Evolutionary conservation across 2,113 vertebrate genomes (phyloP).

Genomic region (Nycticryphes semicollaris): DNA sequence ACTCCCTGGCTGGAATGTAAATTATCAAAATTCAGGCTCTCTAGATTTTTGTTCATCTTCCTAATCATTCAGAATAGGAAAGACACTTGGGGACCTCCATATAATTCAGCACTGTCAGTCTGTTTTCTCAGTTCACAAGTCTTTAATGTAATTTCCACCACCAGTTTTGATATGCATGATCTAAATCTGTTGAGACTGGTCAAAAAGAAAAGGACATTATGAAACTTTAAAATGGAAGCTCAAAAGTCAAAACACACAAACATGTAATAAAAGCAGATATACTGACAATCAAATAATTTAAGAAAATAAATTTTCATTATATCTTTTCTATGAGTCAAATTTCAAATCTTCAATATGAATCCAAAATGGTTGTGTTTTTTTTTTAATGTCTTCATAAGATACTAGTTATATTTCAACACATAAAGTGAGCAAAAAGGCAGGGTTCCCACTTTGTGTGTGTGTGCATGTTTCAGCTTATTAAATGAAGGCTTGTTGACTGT

Average conservation of each 20-base stretch:
- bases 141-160: neutral
- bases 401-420: neutral
- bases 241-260: neutral
- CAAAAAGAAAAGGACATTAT: neutral
- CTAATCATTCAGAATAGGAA: neutral
- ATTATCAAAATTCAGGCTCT: neutral
- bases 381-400: neutral
- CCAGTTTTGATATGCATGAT: neutral
- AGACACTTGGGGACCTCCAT: neutral
- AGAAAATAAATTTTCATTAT: neutral
- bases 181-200: neutral
- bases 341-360: neutral
- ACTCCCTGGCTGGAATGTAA: neutral
- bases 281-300: neutral
- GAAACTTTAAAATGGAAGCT: neutral
- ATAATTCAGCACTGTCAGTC: neutral
- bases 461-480: neutral
- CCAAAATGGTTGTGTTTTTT: neutral
- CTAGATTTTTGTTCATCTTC: neutral
- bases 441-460: neutral
- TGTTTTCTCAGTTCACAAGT: neutral
- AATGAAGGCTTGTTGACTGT: neutral
- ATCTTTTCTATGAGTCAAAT: neutral
- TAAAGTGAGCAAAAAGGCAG: neutral
- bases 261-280: neutral